These are phyloP conservation scores for Sphecodes monilicornis DNA, from an alignment of 2,888 invertebrate species.

Conservation along the genomic window DNA sequence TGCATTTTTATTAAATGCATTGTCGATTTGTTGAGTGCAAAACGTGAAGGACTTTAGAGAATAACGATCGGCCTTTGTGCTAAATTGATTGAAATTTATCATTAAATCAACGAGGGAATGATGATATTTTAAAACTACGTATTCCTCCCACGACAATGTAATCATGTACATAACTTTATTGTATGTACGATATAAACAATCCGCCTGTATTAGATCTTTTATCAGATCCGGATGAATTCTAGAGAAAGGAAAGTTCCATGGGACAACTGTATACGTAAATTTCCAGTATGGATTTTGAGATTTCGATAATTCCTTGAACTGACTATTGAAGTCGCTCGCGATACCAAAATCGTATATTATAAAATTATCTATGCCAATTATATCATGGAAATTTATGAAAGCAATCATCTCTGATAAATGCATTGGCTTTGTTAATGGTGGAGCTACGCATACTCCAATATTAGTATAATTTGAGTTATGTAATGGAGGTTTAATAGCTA, in stretches of 20 bases:
- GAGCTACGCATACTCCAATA: slow-evolving; percentile 88
- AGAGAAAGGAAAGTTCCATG: slow-evolving; percentile 89
- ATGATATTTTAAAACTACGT: slow-evolving; percentile 87
- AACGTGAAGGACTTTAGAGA: slow-evolving; percentile 84
- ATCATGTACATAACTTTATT: slow-evolving; percentile 84
- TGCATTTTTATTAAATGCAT: slow-evolving; percentile 68
- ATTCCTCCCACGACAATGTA: slow-evolving; percentile 88
- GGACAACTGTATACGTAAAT: slow-evolving; percentile 87
- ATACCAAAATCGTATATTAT: slow-evolving; percentile 88
- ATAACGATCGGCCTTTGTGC: slow-evolving; percentile 85
- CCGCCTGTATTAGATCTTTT: slow-evolving; percentile 87
- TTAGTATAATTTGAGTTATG: slow-evolving; percentile 83
- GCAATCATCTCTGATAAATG: slow-evolving; percentile 87
- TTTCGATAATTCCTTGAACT: slow-evolving; percentile 82
- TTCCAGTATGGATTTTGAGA: slow-evolving; percentile 80
- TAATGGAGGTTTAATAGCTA: slow-evolving; percentile 68
- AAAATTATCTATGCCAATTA: slow-evolving; percentile 89
- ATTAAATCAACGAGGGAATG: slow-evolving; percentile 86
- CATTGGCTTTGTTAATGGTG: slow-evolving; percentile 86
- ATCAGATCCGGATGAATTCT: slow-evolving; percentile 81
- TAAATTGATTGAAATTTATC: slow-evolving; percentile 85
- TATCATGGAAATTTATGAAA: slow-evolving; percentile 88
- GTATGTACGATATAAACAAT: slow-evolving; percentile 88
- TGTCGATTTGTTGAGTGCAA: slow-evolving; percentile 80
- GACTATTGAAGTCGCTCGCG: slow-evolving; percentile 83